Percentiles rank a stretch among this genome's conserved stretches.
Conservation (phyloP, 1,140 invertebrate species). For the Physella acuta region DNA sequence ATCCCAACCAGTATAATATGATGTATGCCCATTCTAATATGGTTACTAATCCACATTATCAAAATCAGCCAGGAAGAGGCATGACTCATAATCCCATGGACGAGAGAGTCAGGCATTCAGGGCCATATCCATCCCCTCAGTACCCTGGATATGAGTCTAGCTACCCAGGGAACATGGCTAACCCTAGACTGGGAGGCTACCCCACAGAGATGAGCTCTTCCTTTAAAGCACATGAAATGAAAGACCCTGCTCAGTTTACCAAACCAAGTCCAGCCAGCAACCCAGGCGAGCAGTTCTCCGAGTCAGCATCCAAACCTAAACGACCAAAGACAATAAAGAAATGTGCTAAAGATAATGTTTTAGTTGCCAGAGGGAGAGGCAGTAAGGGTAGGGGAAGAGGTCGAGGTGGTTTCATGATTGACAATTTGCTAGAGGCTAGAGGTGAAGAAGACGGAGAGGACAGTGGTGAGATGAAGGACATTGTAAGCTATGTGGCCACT, state of each 20-base stretch:
- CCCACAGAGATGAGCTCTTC: no score
- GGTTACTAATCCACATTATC: no score
- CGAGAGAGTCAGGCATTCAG: no score
- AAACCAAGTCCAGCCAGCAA: neutral
- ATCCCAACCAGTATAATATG: neutral
- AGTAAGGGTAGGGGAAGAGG: slow-evolving; percentile 27
- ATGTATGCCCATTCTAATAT: no score
- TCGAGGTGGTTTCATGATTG: slow-evolving; percentile 42
- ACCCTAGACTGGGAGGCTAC: no score
- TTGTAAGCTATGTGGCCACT: slow-evolving; percentile 30
- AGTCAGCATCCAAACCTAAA: slow-evolving; percentile 17
- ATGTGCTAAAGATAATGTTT: slow-evolving; percentile 4
- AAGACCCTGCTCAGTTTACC: no score
- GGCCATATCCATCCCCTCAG: no score
- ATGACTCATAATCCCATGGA: no score
- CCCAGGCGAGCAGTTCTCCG: slow-evolving; percentile 1
- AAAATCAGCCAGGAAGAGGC: no score
- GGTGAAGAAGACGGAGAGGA: slow-evolving; percentile 19
- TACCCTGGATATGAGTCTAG: no score
- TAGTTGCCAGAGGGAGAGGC: slow-evolving; percentile 12
- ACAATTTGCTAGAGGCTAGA: slow-evolving; percentile 31
- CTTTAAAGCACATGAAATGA: no score
- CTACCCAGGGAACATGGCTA: no score
- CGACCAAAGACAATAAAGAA: slow-evolving; percentile 18
- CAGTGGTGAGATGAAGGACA: slow-evolving; percentile 24